Base-by-base conservation (phyloP, 2,113 vertebrate genomes). In the Panthera leo region DNA sequence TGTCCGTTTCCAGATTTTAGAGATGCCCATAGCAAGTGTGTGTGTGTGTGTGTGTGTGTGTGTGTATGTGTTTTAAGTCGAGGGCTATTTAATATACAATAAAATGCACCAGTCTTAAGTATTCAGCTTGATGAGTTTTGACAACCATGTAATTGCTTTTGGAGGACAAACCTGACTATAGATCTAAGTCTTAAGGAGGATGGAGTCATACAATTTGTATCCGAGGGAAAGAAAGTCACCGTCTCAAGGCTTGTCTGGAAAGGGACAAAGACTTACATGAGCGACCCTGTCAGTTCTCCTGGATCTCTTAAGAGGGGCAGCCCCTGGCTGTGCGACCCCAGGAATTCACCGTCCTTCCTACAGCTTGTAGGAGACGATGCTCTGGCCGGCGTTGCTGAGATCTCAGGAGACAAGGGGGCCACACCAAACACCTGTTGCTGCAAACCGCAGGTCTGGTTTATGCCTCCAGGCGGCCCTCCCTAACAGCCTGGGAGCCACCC, bases 101-200 rank as follows among this genome's bases (percentile, higher is more conserved):
- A 80, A 88, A 85, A 93, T 65, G 31, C n/a, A 39, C 7, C 14
- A 25, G 53, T 88, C 21, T 85, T 48, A 53, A 80, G 18, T 84
- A 25, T 87, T 97, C 16, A 42, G 42, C 27, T 55, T 58, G 76
- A 94, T 58, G 78, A 55, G 10, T 93, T 93, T 80, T 97, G 82
- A 79, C 65, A 91, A 80, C 63, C 39, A 53, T 80, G 29, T 97
- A 39, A 85, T 48, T 93, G 90, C 83, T 67, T 93, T 97, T 93
- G 51, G 78, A 97, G 65, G 93, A 85, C 23, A 63, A 93, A 91
- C 84, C 53, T 83, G 78, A 76, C 34, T 55, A 3, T 12, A 71
- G 39, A 61, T 23, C 23, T 63, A 25, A 89, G 34, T 70, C 55
- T 73, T 68, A 75, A 11, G 7, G 29, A 12, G n/a, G 31, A n/a